A percentile compares a stretch with the other conserved stretches of the same genome.
These are phyloP conservation scores for Syngnathus scovelli DNA, from an alignment of 2,113 vertebrate genomes.

Conservation along the genomic window DNA sequence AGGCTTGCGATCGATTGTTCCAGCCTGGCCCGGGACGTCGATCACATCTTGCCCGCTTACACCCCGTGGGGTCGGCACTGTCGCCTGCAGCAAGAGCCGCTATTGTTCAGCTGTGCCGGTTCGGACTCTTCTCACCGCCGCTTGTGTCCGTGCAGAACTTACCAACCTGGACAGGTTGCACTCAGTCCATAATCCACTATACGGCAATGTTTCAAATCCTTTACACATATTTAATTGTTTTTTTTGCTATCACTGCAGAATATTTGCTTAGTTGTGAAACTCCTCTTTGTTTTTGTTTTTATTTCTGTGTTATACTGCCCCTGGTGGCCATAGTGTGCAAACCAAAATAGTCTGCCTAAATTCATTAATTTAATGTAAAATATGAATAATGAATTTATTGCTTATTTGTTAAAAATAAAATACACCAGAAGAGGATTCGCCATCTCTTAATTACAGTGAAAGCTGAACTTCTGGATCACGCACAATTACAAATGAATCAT, in stretches of 20 bases:
- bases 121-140: slow-evolving; percentile 53
- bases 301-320: too few relatives aligned
- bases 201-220: background rate
- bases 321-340: too few relatives aligned
- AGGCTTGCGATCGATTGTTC: slow-evolving; percentile 60
- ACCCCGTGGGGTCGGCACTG: slow-evolving; percentile 65
- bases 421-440: background rate
- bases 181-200: slow-evolving; percentile 35
- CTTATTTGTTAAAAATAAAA: too few relatives aligned
- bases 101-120: slow-evolving; percentile 68
- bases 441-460: background rate
- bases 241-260: too few relatives aligned
- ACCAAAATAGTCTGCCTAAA: too few relatives aligned
- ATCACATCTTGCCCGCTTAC: slow-evolving; percentile 68
- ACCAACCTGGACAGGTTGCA: slow-evolving; percentile 51
- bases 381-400: too few relatives aligned
- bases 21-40: slow-evolving; percentile 42
- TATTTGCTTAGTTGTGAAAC: too few relatives aligned
- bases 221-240: too few relatives aligned
- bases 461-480: background rate
- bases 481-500: slow-evolving; percentile 19
- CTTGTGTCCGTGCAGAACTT: slow-evolving; percentile 65
- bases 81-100: slow-evolving; percentile 59
- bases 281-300: too few relatives aligned
- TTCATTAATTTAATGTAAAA: too few relatives aligned